Evolutionary conservation across 2,888 invertebrate genomes (phyloP).

Genomic region (Caradrina kadenii): DNA sequence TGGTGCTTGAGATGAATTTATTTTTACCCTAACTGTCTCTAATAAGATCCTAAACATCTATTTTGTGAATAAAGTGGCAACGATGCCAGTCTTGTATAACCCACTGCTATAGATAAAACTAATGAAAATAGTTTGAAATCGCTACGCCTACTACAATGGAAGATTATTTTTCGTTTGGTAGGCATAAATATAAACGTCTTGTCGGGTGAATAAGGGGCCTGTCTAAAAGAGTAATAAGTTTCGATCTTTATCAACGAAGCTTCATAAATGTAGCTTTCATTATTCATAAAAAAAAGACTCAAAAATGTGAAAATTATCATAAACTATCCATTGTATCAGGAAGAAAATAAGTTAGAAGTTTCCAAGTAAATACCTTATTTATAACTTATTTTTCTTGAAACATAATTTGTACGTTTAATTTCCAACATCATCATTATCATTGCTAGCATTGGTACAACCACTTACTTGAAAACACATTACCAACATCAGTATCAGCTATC

Average conservation of each 20-base stretch:
- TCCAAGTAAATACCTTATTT: no score
- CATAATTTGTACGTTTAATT: no score
- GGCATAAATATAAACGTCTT: conserved; percentile 4
- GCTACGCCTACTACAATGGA: not conserved
- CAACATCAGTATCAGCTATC: not conserved
- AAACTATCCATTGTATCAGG: not conserved
- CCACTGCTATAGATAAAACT: conserved; percentile 11
- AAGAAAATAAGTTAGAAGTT: not conserved
- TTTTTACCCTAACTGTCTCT: conserved; percentile 11
- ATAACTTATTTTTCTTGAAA: no score
- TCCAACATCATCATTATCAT: no score
- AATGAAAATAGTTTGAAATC: conserved; percentile 29
- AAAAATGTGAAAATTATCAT: not conserved
- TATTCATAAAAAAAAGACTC: not conserved
- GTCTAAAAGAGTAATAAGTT: not conserved
- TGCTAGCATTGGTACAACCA: no score
- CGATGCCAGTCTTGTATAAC: conserved; percentile 9
- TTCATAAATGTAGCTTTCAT: not conserved
- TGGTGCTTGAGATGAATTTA: conserved; percentile 17
- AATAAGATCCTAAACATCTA: conserved; percentile 22
- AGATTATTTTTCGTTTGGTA: conserved; percentile 11
- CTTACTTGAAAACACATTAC: not conserved
- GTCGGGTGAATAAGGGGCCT: not conserved
- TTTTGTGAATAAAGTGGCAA: conserved; percentile 19
- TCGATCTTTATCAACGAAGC: not conserved